These are phyloP conservation scores for Linyphia triangularis DNA, from an alignment of 2,888 invertebrate species.

Conservation along the genomic window DNA sequence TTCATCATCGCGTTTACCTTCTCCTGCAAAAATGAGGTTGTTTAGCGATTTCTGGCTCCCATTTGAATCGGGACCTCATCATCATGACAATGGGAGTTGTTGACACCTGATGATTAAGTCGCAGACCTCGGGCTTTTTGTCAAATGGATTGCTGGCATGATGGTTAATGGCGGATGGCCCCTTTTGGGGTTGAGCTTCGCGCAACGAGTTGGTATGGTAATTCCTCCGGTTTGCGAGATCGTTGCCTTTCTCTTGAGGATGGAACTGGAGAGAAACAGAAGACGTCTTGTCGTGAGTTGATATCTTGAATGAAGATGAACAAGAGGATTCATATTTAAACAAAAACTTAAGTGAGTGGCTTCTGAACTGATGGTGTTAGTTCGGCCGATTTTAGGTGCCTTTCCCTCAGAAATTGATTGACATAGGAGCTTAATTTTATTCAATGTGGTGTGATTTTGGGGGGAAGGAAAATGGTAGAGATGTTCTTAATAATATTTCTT, in stretches of 20 bases:
- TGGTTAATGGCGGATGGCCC: slow-evolving; percentile 62
- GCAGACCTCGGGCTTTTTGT: slow-evolving; percentile 48
- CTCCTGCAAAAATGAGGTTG: slow-evolving; percentile 3
- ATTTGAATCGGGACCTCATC: slow-evolving; percentile 56
- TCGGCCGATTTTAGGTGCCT: no score
- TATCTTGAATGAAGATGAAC: no score
- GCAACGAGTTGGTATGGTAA: slow-evolving; percentile 38
- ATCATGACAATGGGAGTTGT: slow-evolving; percentile 68
- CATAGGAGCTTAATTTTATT: no score
- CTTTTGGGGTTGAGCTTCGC: slow-evolving; percentile 8
- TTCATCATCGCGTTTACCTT: slow-evolving; percentile 53
- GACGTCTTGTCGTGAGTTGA: background rate
- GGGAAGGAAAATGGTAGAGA: no score
- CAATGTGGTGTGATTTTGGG: no score
- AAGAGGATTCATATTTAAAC: no score
- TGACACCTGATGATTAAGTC: slow-evolving; percentile 74
- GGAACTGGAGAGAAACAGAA: slow-evolving; percentile 3
- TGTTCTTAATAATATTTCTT: no score
- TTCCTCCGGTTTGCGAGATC: slow-evolving; percentile 5
- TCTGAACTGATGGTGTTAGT: no score
- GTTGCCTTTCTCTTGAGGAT: background rate
- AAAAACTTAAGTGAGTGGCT: no score
- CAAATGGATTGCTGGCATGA: slow-evolving; percentile 45
- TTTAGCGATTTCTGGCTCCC: background rate
- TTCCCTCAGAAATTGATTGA: no score